These are phyloP conservation scores for Pelosia muscerda DNA, from an alignment of 2,888 invertebrate species.

Conservation along the genomic window DNA sequence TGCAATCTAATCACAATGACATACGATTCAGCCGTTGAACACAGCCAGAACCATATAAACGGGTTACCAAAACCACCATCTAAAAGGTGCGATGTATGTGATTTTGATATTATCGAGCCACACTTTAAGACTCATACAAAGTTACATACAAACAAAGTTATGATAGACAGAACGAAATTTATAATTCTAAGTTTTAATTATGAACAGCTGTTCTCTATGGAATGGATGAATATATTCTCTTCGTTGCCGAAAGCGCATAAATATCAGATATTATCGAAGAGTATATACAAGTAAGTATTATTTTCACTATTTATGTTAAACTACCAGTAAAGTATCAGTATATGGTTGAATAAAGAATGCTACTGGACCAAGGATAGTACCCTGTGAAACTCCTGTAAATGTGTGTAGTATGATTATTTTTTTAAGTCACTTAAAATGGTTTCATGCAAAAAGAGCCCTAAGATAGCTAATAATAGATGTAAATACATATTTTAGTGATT, in stretches of 20 bases:
- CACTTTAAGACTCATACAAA: conserved; percentile 57
- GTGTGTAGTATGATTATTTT: too few relatives aligned
- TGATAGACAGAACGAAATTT: conserved; percentile 50
- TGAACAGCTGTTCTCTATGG: conserved; percentile 47
- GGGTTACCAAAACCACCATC: conserved; percentile 37
- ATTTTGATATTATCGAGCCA: conserved; percentile 57
- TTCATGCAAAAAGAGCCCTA: too few relatives aligned
- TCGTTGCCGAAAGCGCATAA: conserved; percentile 43
- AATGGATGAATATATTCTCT: conserved; percentile 63
- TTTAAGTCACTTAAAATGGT: neutral
- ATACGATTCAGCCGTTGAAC: conserved; percentile 67
- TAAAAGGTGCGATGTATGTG: conserved; percentile 60
- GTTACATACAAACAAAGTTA: conserved; percentile 50
- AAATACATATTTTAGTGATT: neutral
- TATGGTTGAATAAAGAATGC: neutral
- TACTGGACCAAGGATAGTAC: neutral
- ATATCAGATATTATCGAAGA: conserved; percentile 38
- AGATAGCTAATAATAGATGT: too few relatives aligned
- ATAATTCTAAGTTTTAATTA: conserved; percentile 60
- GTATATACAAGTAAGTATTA: conserved; percentile 41
- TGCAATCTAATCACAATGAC: conserved; percentile 61
- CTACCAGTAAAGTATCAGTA: neutral
- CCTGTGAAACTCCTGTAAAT: neutral
- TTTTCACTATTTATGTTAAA: neutral
- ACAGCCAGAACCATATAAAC: conserved; percentile 65